These are phyloP conservation scores for Microchirus variegatus DNA, from an alignment of 2,797 vertebrate genomes.

Conservation along the genomic window DNA sequence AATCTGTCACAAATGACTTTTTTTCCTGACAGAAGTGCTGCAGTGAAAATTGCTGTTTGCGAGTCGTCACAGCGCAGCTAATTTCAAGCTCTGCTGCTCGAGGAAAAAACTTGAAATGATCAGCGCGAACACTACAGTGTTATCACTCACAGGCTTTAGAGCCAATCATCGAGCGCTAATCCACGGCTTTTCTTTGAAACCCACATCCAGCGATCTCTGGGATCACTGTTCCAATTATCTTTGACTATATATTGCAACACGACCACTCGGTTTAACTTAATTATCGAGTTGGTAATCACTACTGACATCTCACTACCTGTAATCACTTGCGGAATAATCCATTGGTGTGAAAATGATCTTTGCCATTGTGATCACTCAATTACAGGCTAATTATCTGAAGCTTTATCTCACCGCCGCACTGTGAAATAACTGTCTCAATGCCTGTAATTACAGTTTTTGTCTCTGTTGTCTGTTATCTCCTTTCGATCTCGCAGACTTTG, in stretches of 20 bases:
- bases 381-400: slow-evolving; percentile 52
- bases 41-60: slow-evolving; percentile 39
- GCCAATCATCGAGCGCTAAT: slow-evolving; percentile 47
- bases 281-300: slow-evolving; percentile 35
- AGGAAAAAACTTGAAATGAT: slow-evolving; percentile 46
- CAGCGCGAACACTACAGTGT: slow-evolving; percentile 36
- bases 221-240: slow-evolving; percentile 26
- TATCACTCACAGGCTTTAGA: slow-evolving; percentile 44
- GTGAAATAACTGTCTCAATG: slow-evolving; percentile 30
- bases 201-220: slow-evolving; percentile 8
- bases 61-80: slow-evolving; percentile 43
- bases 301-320: slow-evolving; percentile 42
- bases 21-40: slow-evolving; percentile 17
- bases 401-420: slow-evolving; percentile 40
- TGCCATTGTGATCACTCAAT: slow-evolving; percentile 48
- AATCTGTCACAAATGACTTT: slow-evolving; percentile 47
- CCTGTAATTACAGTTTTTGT: slow-evolving; percentile 54
- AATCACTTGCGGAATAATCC: slow-evolving; percentile 41
- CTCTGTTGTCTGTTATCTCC: slow-evolving; percentile 46
- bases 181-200: slow-evolving; percentile 40
- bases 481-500: slow-evolving; percentile 36
- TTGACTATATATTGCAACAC: slow-evolving; percentile 22
- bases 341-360: slow-evolving; percentile 36
- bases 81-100: slow-evolving; percentile 63
- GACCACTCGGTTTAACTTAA: slow-evolving; percentile 30